Conservation (phyloP, 2,113 vertebrate species). For the Excalfactoria chinensis region DNA sequence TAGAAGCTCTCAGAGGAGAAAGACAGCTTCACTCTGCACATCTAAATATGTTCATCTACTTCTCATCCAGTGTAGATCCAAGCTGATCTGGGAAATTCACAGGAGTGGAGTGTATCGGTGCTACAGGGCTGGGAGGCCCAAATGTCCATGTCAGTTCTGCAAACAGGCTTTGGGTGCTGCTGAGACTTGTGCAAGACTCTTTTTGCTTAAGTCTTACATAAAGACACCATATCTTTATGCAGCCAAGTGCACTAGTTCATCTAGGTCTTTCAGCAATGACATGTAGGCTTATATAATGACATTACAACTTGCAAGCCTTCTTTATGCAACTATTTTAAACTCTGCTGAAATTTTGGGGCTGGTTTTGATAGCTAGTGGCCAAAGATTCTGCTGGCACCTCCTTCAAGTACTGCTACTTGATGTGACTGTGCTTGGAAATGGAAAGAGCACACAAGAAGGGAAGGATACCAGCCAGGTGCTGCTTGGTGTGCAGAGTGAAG, state of each 20-base stretch:
- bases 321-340: background rate
- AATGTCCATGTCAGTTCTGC: background rate
- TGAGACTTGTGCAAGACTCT: background rate
- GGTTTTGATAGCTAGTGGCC: background rate
- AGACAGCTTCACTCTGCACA: background rate
- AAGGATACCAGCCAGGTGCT: background rate
- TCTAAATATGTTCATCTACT: background rate
- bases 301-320: background rate
- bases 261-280: background rate
- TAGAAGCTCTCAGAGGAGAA: background rate
- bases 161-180: background rate
- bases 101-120: background rate
- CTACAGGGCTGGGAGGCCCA: background rate
- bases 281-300: background rate
- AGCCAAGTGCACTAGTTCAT: background rate
- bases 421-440: background rate
- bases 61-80: background rate
- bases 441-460: background rate
- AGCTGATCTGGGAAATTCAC: background rate
- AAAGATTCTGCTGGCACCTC: background rate
- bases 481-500: background rate
- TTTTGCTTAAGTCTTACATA: rapidly evolving
- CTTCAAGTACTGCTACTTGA: background rate
- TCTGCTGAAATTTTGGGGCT: background rate
- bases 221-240: background rate